A percentile compares a stretch with the other conserved stretches of the same genome.
phyloP scores from a whole-genome alignment of 2,797 vertebrate species.

The Halcyon badia region DNA sequence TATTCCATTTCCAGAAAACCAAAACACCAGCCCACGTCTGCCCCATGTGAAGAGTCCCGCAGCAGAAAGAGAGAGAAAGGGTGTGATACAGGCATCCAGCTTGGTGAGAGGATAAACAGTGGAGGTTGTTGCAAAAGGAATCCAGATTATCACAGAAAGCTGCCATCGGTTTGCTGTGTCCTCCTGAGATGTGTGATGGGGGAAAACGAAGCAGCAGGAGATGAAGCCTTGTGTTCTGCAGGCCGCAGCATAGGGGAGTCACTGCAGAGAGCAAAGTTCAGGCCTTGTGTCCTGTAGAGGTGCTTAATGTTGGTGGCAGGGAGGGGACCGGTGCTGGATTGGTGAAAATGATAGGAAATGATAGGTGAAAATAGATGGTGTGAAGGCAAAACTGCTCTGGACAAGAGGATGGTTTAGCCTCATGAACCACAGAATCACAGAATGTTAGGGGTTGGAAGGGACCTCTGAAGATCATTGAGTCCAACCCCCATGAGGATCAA shows the following conservation, averaged over 20 bases:
- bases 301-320: too few relatives aligned
- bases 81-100: not conserved
- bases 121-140: not conserved
- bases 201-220: not conserved
- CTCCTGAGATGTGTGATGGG: not conserved
- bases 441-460: too few relatives aligned
- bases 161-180: not conserved
- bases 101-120: not conserved
- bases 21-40: not conserved
- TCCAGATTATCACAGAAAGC: not conserved
- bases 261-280: too few relatives aligned
- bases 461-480: too few relatives aligned
- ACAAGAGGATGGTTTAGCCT: not conserved
- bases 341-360: too few relatives aligned
- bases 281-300: too few relatives aligned
- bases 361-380: too few relatives aligned
- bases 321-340: too few relatives aligned
- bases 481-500: not conserved
- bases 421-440: too few relatives aligned
- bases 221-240: not conserved
- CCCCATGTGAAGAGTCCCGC: not conserved
- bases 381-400: not conserved
- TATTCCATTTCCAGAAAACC: not conserved
- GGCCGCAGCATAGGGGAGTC: not conserved
- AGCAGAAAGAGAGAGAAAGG: not conserved